phyloP scores from a whole-genome alignment of 2,888 invertebrate genomes.

The Pseudeuparius sepicola region DNA sequence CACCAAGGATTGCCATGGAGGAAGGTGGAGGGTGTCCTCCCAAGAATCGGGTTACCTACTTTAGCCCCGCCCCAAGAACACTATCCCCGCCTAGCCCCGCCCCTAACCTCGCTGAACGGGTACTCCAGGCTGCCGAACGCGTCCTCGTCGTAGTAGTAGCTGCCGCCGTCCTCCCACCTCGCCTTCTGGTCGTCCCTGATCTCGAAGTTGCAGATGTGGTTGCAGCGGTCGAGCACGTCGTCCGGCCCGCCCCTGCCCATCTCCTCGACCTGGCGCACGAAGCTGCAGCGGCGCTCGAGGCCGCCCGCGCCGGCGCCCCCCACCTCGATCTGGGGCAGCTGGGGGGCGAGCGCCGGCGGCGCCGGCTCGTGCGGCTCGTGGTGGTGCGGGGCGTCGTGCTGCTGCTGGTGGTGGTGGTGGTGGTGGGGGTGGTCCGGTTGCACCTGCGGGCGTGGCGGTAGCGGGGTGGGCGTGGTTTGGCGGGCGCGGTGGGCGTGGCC shows the following conservation, averaged over 20 bases:
- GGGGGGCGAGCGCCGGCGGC: conserved; percentile 36
- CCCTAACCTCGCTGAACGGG: conserved; percentile 42
- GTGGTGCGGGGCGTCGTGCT: conserved; percentile 29
- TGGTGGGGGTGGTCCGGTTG: conserved; percentile 24
- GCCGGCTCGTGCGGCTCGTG: conserved; percentile 29
- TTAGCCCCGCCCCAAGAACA: no score
- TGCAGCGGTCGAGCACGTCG: conserved; percentile 35
- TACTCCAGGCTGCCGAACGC: conserved; percentile 39
- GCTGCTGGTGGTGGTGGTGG: background rate
- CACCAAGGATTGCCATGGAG: no score
- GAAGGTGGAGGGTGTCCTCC: no score
- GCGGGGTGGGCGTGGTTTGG: conserved; percentile 19
- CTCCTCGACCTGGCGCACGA: conserved; percentile 42
- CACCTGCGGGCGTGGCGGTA: conserved; percentile 32
- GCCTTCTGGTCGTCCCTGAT: conserved; percentile 36
- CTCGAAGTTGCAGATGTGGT: conserved; percentile 39
- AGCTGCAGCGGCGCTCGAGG: conserved; percentile 40
- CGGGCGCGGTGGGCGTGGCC: no score
- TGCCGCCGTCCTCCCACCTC: conserved; percentile 33
- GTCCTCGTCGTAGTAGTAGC: conserved; percentile 34
- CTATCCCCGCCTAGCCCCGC: no score
- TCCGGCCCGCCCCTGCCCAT: conserved; percentile 36
- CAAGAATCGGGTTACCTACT: no score
- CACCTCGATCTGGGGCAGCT: conserved; percentile 46
- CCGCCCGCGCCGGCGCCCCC: conserved; percentile 36